A percentile compares a stretch with the other conserved stretches of the same genome.
Conservation (phyloP, 2,113 vertebrate genomes). For the Merops nubicus region DNA sequence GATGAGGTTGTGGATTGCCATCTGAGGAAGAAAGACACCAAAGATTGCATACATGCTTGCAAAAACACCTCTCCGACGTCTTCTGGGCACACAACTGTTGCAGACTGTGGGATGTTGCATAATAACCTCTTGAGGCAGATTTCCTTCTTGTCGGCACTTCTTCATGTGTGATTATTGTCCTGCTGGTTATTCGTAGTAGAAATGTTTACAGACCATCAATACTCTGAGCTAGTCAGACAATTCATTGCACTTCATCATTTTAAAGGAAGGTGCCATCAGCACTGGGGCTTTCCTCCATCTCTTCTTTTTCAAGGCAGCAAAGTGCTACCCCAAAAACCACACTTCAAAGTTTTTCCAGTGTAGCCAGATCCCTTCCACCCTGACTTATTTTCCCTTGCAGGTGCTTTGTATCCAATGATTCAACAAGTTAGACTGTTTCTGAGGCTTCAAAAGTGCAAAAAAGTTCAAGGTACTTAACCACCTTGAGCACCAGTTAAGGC, state of each 20-base stretch:
- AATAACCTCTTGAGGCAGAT: conserved; percentile 48
- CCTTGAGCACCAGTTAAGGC: conserved; percentile 68
- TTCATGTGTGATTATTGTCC: conserved; percentile 48
- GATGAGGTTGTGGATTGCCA: background rate
- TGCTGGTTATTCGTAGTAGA: conserved; percentile 70
- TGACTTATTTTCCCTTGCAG: conserved; percentile 32
- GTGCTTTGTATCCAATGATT: conserved; percentile 36
- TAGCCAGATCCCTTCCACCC: conserved; percentile 49
- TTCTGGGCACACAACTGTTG: background rate
- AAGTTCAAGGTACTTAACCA: conserved; percentile 52
- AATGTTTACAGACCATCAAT: conserved; percentile 78
- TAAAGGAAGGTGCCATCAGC: conserved; percentile 55
- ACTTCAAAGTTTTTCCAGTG: conserved; percentile 46
- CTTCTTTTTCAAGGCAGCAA: conserved; percentile 1
- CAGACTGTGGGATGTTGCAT: conserved; percentile 31
- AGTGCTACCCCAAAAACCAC: background rate
- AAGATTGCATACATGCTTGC: background rate
- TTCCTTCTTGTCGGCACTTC: conserved; percentile 49
- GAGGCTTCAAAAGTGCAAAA: conserved; percentile 80
- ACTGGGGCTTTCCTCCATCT: conserved; percentile 15
- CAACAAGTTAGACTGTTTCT: conserved; percentile 29
- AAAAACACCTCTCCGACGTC: background rate
- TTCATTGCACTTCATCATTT: conserved; percentile 72
- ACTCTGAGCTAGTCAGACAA: conserved; percentile 18
- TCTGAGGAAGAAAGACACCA: background rate